These are phyloP conservation scores for Lontra canadensis DNA, from an alignment of 2,113 vertebrate species.

Conservation along the genomic window DNA sequence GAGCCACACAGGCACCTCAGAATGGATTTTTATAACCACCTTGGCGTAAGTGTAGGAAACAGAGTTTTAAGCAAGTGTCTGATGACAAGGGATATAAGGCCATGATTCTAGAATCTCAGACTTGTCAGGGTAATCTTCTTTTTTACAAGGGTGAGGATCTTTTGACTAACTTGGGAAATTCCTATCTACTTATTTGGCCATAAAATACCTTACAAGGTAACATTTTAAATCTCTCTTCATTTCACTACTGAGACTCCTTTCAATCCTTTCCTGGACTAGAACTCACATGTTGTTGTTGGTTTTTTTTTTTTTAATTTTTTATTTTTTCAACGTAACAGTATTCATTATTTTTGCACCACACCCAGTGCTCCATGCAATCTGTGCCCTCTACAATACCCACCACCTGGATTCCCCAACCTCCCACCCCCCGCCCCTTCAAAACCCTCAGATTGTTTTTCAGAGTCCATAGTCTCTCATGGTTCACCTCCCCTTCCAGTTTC, in stretches of 20 bases:
- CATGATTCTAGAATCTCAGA: not conserved
- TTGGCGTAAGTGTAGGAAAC: not conserved
- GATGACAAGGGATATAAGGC: not conserved
- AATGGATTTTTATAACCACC: not conserved
- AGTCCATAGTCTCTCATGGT: too few species aligned
- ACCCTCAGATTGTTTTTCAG: too few species aligned
- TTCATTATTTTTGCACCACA: too few species aligned
- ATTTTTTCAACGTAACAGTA: too few species aligned
- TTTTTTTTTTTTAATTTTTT: too few species aligned
- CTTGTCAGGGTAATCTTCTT: not conserved
- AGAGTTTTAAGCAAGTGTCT: not conserved
- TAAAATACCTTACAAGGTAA: not conserved
- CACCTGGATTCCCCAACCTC: too few species aligned
- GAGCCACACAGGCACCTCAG: not conserved
- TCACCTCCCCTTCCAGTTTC: too few species aligned
- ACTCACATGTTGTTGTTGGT: not conserved
- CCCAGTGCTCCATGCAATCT: too few species aligned
- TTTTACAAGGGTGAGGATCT: not conserved
- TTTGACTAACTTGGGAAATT: not conserved
- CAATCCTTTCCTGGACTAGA: not conserved
- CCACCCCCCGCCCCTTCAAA: too few species aligned
- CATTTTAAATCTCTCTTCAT: not conserved
- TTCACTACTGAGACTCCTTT: not conserved
- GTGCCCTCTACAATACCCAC: too few species aligned
- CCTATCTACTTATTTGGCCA: not conserved